Conservation (phyloP, 1,140 invertebrate species). For the Drosophila neocordata region DNA sequence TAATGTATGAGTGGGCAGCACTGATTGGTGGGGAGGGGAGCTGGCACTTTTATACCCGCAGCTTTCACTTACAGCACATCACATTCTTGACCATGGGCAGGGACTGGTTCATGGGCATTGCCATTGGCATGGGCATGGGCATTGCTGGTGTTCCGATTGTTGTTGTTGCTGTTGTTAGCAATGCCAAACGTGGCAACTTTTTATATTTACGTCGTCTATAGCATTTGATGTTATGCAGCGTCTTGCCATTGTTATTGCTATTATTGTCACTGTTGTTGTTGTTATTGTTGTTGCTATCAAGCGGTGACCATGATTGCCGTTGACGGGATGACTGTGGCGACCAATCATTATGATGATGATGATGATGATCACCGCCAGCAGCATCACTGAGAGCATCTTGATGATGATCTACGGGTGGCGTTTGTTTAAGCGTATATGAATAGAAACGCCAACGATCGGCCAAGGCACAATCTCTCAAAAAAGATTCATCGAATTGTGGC, state of each 20-base stretch:
- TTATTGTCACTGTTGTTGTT: conserved; percentile 18
- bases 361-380: conserved; percentile 13
- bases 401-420: conserved; percentile 14
- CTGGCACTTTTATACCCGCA: conserved; percentile 1
- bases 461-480: conserved; percentile 71
- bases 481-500: conserved; percentile 81
- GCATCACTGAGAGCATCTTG: neutral
- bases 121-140: conserved; percentile 33
- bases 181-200: conserved; percentile 71
- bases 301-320: conserved; percentile 42
- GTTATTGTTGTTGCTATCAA: conserved; percentile 49
- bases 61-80: conserved; percentile 64
- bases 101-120: conserved; percentile 23
- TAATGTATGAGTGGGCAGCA: neutral
- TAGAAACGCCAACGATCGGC: conserved; percentile 70
- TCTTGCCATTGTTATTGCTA: conserved; percentile 46
- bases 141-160: conserved; percentile 28
- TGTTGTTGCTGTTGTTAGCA: conserved; percentile 38
- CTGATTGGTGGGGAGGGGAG: neutral
- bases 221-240: conserved; percentile 77
- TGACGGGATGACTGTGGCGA: conserved; percentile 11
- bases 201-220: conserved; percentile 70
- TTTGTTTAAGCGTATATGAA: conserved; percentile 70
- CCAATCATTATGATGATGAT: conserved; percentile 19
- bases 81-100: conserved; percentile 63